Conservation (phyloP, 2,113 vertebrate genomes). For the Micronisus gabar region DNA sequence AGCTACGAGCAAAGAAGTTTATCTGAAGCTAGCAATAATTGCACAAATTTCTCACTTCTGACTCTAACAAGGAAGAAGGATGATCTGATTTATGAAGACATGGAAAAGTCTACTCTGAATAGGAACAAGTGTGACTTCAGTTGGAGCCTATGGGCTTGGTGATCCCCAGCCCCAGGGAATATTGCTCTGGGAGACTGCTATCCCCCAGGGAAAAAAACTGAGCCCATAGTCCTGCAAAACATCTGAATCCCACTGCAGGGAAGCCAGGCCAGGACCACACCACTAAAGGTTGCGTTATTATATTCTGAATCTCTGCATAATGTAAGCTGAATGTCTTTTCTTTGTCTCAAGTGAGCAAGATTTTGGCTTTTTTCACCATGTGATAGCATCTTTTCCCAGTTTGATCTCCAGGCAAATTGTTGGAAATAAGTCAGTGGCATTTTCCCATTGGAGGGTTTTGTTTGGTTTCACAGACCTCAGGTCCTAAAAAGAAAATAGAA, state of each 20-base stretch:
- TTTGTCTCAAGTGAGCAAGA: neutral
- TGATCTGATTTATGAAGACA: neutral
- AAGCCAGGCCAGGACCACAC: neutral
- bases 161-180: neutral
- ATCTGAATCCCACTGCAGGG: neutral
- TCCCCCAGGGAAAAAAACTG: fast-evolving
- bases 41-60: neutral
- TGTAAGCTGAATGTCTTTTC: neutral
- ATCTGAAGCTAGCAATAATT: neutral
- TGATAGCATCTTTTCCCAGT: neutral
- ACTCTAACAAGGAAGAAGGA: neutral
- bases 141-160: neutral
- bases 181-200: neutral
- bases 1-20: neutral
- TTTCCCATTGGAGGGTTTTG: neutral
- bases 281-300: neutral
- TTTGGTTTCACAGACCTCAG: neutral
- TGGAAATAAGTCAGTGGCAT: neutral
- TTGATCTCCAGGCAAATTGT: neutral
- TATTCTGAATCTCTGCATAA: neutral
- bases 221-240: neutral
- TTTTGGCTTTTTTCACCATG: neutral
- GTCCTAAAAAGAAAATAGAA: neutral
- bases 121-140: neutral
- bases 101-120: neutral